These are phyloP conservation scores for Poeciliopsis infans DNA, from an alignment of 2,797 vertebrate species.

Conservation along the genomic window DNA sequence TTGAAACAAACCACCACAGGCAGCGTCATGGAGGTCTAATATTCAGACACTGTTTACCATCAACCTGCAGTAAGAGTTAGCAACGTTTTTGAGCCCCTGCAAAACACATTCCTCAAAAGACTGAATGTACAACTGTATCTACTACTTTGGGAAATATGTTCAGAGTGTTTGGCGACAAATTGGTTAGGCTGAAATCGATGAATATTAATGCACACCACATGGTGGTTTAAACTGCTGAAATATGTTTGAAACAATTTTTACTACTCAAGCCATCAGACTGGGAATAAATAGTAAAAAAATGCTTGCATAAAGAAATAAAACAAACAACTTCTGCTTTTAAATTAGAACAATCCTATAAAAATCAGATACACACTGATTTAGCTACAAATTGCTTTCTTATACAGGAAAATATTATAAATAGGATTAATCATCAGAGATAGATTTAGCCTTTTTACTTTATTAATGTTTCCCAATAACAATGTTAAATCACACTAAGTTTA, in stretches of 20 bases:
- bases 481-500: not conserved
- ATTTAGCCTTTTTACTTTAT: not conserved
- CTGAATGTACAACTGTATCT: constrained; percentile 38
- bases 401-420: not conserved
- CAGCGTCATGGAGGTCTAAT: constrained; percentile 8
- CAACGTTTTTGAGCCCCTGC: constrained; percentile 21
- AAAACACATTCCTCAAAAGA: constrained; percentile 37
- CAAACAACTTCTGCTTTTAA: not conserved
- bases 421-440: not conserved
- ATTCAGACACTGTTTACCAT: constrained; percentile 14
- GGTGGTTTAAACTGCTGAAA: constrained; percentile 14
- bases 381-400: not conserved
- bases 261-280: not conserved
- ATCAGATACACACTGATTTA: not conserved
- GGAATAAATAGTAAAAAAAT: not conserved
- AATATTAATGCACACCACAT: constrained; percentile 32
- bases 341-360: not conserved
- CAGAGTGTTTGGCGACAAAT: constrained; percentile 39
- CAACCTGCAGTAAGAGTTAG: constrained; percentile 32
- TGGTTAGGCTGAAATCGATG: constrained; percentile 36
- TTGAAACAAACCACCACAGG: constrained; percentile 33
- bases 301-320: constrained; percentile 10
- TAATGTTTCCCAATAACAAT: not conserved
- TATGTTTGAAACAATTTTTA: constrained; percentile 18
- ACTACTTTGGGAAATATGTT: constrained; percentile 40